phyloP scores from a whole-genome alignment of 1,140 invertebrate genomes.

The Scaptomyza pallida region DNA sequence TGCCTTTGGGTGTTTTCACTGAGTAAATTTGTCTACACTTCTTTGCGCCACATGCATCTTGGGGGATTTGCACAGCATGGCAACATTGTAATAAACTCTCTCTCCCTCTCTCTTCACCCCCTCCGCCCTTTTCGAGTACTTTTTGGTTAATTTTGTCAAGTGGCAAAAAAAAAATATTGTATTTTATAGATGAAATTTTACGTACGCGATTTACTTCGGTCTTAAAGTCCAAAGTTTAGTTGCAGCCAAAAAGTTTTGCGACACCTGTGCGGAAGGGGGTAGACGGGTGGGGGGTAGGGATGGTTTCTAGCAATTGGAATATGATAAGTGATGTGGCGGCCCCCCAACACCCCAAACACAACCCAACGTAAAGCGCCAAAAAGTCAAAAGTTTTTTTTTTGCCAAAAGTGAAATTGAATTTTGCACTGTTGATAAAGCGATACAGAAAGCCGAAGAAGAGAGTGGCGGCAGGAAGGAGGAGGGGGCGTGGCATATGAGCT shows the following conservation, averaged over 20 bases:
- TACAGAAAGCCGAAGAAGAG: constrained; percentile 32
- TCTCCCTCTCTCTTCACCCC: background rate
- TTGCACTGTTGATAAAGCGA: constrained; percentile 71
- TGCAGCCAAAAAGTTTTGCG: constrained; percentile 26
- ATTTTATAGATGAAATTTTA: constrained; percentile 21
- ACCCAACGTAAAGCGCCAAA: constrained; percentile 13
- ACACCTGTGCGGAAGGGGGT: constrained; percentile 5
- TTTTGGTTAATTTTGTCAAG: constrained; percentile 27
- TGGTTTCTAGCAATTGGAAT: constrained; percentile 49
- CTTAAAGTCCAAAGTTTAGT: constrained; percentile 43
- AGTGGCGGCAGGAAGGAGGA: background rate
- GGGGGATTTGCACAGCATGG: constrained; percentile 28
- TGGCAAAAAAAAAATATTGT: background rate
- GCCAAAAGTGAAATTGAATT: constrained; percentile 79
- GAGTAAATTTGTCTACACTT: constrained; percentile 43
- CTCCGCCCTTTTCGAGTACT: background rate
- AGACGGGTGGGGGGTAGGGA: background rate
- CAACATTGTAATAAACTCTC: constrained; percentile 39
- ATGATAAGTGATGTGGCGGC: constrained; percentile 67
- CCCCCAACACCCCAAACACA: too few relatives aligned
- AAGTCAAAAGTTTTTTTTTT: constrained; percentile 32
- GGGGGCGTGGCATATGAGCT: constrained; percentile 32
- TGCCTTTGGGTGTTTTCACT: constrained; percentile 70
- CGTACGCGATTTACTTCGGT: constrained; percentile 1
- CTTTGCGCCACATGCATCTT: constrained; percentile 18